Evolutionary conservation across 2,113 vertebrate species (phyloP), one percentile per base, ranked within the genome.

Genomic region (Sylvietta virens): DNA sequence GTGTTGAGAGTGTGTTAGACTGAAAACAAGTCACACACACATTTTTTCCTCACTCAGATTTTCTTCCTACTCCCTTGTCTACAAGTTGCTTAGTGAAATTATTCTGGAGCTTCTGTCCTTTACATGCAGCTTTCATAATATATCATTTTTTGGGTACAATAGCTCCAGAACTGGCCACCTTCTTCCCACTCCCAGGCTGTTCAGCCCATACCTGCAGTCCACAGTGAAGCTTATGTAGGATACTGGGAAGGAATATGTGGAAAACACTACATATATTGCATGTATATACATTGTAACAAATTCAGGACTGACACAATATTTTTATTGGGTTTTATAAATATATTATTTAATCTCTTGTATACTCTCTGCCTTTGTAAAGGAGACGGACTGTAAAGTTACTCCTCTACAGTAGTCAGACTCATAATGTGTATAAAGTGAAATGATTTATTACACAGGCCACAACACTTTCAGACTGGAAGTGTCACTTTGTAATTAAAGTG

Each of bases 401-500:
- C 28, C 37, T 81, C 10, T 84, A 81, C 69, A 65, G 79, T 61
- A 88, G 47, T 23, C 57, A 76, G 72, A 76, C 21, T 73, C 40
- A 35, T 53, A 78, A 92, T 1, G 1, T 33, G 21, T 50, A 48
- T 91, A 53, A 79, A 78, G 28, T 45, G 64, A 92, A 95, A 90
- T 92, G 35, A 94, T 94, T 39, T 90, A 85, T 93, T 70, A 73
- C 33, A 77, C 9, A 48, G 74, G n/a, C 19, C 19, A 9, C 50
- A 58, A 48, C 70, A 71, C 33, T 66, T 81, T 71, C 71, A 45
- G 82, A 86, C 47, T 86, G 80, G 33, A 97, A 92, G 35, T 69
- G 86, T 86, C 95, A 90, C 31, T 92, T 88, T 65, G 48, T 88
- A 96, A 96, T 96, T 95, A 90, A 96, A 93, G 45, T 93, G 84